Percentiles rank a stretch among this genome's conserved stretches.
Conservation (phyloP, 2,888 invertebrate species). For the Esperia sulphurella region DNA sequence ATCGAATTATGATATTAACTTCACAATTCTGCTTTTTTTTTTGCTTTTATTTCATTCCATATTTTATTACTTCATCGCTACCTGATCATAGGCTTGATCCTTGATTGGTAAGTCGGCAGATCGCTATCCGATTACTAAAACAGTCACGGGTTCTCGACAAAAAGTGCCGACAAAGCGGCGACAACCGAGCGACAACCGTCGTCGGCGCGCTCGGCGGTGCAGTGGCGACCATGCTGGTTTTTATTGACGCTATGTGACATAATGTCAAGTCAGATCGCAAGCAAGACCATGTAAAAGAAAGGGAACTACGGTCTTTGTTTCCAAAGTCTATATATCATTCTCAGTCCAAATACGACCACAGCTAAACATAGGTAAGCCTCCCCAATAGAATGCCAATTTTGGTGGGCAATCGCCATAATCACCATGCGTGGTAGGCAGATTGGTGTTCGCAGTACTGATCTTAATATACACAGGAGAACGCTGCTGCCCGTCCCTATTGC, state of each 20-base stretch:
- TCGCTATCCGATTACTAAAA: slow-evolving; percentile 72
- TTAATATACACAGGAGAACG: too few species aligned
- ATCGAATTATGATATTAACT: slow-evolving; percentile 35
- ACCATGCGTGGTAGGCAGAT: too few species aligned
- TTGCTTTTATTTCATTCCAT: slow-evolving; percentile 38
- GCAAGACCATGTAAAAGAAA: too few species aligned
- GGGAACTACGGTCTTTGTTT: too few species aligned
- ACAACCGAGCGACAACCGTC: slow-evolving; percentile 40
- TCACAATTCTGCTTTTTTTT: slow-evolving; percentile 19
- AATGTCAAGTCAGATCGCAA: slow-evolving; percentile 8
- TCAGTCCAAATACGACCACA: too few species aligned
- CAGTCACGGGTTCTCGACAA: slow-evolving; percentile 64
- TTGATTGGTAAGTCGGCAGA: slow-evolving; percentile 25
- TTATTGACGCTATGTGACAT: slow-evolving; percentile 33
- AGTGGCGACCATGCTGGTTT: slow-evolving; percentile 50
- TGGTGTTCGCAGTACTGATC: too few species aligned
- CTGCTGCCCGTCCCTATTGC: too few species aligned
- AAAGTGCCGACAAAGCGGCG: slow-evolving; percentile 72
- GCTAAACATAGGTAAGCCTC: too few species aligned
- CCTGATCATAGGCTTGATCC: slow-evolving; percentile 39
- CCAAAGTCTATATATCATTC: too few species aligned
- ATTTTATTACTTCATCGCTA: slow-evolving; percentile 63
- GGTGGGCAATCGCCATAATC: too few species aligned
- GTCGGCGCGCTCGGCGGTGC: slow-evolving; percentile 38
- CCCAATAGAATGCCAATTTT: too few species aligned